Evolutionary conservation across 2,888 invertebrate genomes (phyloP).

Genomic region (Netelia inedita): DNA sequence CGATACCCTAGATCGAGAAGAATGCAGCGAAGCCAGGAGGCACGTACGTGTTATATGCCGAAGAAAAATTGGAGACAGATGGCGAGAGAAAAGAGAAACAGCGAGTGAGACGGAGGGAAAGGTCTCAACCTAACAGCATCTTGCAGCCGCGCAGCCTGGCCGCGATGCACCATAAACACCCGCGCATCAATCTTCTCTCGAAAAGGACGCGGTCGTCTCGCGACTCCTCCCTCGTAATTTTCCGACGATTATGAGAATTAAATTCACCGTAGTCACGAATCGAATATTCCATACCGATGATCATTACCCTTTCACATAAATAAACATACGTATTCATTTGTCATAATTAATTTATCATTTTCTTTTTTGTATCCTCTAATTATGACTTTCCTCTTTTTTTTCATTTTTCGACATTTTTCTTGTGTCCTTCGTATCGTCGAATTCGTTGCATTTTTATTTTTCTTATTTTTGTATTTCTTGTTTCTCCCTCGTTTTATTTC

Average conservation of each 20-base stretch:
- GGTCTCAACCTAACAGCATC: constrained; percentile 60
- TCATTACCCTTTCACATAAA: constrained; percentile 4
- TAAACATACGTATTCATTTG: constrained; percentile 15
- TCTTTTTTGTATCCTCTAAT: too few relatives aligned
- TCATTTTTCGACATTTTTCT: not conserved
- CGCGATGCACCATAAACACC: constrained; percentile 42
- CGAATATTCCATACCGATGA: constrained; percentile 6
- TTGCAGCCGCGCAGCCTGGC: constrained; percentile 65
- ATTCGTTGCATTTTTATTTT: not conserved
- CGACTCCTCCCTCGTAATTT: constrained; percentile 29
- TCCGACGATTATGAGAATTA: constrained; percentile 49
- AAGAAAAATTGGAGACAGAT: constrained; percentile 71
- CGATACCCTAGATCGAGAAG: constrained; percentile 28
- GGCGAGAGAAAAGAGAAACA: constrained; percentile 47
- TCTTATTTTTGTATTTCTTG: not conserved
- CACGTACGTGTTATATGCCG: constrained; percentile 39
- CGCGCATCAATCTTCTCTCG: constrained; percentile 61
- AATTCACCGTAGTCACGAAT: constrained; percentile 12
- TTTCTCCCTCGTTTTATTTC: not conserved
- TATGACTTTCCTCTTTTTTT: not conserved
- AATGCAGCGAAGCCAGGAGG: constrained; percentile 35
- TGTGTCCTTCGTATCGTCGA: not conserved
- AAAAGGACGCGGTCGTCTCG: constrained; percentile 14
- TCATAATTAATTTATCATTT: not conserved
- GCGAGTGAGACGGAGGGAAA: constrained; percentile 14